A percentile compares a stretch with the other conserved stretches of the same genome.
Evolutionary conservation across 2,797 vertebrate genomes (phyloP).

Genomic region (Betta splendens): DNA sequence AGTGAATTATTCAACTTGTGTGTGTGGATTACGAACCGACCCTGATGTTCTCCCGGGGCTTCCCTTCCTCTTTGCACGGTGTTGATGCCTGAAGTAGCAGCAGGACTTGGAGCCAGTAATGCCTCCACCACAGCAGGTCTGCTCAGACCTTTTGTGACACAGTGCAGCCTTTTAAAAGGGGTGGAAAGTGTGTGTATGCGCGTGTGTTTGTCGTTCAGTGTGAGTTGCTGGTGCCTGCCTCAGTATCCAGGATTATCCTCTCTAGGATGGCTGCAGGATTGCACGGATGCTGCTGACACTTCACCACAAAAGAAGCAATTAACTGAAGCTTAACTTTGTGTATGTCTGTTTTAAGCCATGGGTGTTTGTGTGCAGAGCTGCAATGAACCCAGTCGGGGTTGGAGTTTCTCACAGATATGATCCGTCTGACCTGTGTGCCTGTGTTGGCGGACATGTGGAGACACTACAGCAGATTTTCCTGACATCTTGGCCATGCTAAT

Average conservation of each 20-base stretch:
- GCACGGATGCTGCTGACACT: conserved; percentile 68
- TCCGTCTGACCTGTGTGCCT: conserved; percentile 3
- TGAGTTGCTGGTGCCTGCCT: conserved; percentile 23
- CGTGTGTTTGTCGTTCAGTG: conserved; percentile 19
- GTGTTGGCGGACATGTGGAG: not conserved
- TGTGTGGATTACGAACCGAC: not conserved
- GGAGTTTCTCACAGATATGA: conserved; percentile 12
- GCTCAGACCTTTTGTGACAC: conserved; percentile 37
- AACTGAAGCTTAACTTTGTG: conserved; percentile 72
- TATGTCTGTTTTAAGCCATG: conserved; percentile 57
- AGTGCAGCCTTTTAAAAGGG: conserved; percentile 9
- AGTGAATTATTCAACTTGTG: conserved; percentile 33
- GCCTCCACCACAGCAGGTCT: conserved; percentile 34
- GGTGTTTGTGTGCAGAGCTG: conserved; percentile 8
- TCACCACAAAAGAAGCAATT: conserved; percentile 73
- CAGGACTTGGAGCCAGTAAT: conserved; percentile 6
- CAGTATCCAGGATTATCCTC: conserved; percentile 66
- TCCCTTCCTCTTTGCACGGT: conserved; percentile 11
- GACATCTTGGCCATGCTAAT: too few species aligned
- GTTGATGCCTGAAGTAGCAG: conserved; percentile 13
- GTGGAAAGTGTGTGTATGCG: conserved; percentile 17
- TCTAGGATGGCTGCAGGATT: conserved; percentile 57
- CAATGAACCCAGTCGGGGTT: conserved; percentile 11
- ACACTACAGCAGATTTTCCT: not conserved
- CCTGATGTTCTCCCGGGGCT: conserved; percentile 1